Evolutionary conservation across 2,888 invertebrate genomes (phyloP), one percentile per base, ranked within the genome.

Genomic region (Heliconius sara): DNA sequence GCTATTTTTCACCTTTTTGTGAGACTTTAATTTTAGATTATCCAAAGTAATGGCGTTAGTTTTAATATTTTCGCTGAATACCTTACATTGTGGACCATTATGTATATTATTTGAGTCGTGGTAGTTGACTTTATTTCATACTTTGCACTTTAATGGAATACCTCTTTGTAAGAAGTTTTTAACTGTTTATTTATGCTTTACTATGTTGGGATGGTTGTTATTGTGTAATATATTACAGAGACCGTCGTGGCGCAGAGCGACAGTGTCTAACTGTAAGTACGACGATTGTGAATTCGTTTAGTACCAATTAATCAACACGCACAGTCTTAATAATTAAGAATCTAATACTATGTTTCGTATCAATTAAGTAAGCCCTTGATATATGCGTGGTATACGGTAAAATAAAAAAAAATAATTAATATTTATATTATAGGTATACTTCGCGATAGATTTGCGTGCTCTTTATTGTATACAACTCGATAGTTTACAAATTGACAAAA

Each of bases 21-120:
- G 43, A 66, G 73, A 70, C 71, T 71, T 79, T 79, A 71, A 79
- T 79, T 76, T 76, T 39, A 76, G 76, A 71, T 76, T 79, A 71
- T 79, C 79, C 63, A 76, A 76, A 74, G n/a, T 70, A 71, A 79
- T 65, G 70, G 63, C n/a, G 39, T 25, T 71, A 19, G 30, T 71
- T 57, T 77, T 77, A 57, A 70, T 70, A 77, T 77, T 67, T 67
- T 67, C 34, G 22, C 75, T 43, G 75, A 75, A 75, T 43, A 47
- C 43, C 13, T 27, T 12, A 74, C 43, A 63, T 30, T 25, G 47
- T 76, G 66, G 22, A 30, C 43, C 30, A 4, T 76, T 76, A 22
- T 76, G 47, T 76, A 25, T 75, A 75, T 78, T 73, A 30, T 47
- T 71, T 60, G 57, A 34, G 57, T n/a, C 30, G 57, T 22, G 13